Evolutionary conservation across 2,888 invertebrate genomes (phyloP), one percentile per base, ranked within the genome.

Genomic region (Adelognathus sp.): DNA sequence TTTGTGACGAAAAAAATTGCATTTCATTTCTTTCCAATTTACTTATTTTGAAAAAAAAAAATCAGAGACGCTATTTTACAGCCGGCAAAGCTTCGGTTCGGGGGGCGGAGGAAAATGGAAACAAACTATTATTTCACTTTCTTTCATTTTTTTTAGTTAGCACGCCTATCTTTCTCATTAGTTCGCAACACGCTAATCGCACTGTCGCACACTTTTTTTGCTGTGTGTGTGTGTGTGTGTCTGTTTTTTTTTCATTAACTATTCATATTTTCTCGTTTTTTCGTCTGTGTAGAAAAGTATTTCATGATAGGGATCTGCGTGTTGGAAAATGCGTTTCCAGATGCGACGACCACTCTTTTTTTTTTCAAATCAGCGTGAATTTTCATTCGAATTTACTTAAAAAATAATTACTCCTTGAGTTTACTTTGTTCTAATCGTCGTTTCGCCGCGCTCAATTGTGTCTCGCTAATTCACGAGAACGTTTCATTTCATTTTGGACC

Each of bases 161-260:
- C 80, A 87, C 86, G 85, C 87, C 86, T 86, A 88, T 87, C 87
- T 88, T 88, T 87, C 86, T 88, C 88, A 88, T 88, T 80, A 84
- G 82, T 83, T 84, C 79, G 84, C 82, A 86, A 87, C 86, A 87
- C 87, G 85, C 80, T 76, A 75, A 75, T 74, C 76, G 74, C 76
- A 67, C 75, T 76, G 80, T 75, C 69, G 71, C 78, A n/a, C n/a
- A 75, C 78, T 76, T 76, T 66, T 76, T 73, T 73, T 44, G 44
- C 69, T 72, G 63, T 60, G 66, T 69, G 66, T 60, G 41, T 66
- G 44, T 78, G 46, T 69, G 27, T 52, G 27, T 44, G 16, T 58
- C 44, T 39, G 54, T 21, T 14, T 41, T 24, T 50, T 56, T 14
- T 36, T 29, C 33, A 16, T n/a, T n/a, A n/a, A n/a, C n/a, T n/a